A percentile compares a stretch with the other conserved stretches of the same genome.
These are phyloP conservation scores for Cylas formicarius DNA, from an alignment of 1,140 invertebrate genomes.

Conservation along the genomic window DNA sequence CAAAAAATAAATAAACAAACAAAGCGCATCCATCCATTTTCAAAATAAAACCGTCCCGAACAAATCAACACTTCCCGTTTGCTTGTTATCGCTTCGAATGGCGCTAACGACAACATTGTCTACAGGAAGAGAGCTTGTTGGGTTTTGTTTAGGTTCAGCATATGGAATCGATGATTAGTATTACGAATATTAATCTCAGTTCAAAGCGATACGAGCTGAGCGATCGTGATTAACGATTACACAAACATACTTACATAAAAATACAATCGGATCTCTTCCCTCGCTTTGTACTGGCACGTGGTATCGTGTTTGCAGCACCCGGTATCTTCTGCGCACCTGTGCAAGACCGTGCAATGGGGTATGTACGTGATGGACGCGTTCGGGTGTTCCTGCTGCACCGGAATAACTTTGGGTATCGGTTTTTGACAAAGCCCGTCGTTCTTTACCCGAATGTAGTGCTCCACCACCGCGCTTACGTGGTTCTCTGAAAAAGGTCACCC, in stretches of 20 bases:
- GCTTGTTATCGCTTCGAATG: no score
- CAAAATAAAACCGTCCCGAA: no score
- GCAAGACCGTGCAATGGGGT: conserved; percentile 65
- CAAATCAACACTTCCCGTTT: no score
- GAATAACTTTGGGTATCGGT: conserved; percentile 55
- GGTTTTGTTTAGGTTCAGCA: no score
- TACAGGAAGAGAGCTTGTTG: no score
- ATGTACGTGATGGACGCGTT: conserved; percentile 60
- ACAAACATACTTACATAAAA: conserved; percentile 59
- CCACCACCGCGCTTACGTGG: conserved; percentile 41
- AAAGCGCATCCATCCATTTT: no score
- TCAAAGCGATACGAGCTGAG: no score
- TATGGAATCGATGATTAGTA: no score
- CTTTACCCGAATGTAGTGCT: conserved; percentile 51
- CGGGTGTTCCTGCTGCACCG: conserved; percentile 56
- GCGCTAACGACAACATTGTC: no score
- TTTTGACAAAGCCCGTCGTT: conserved; percentile 53
- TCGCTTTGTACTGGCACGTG: conserved; percentile 58
- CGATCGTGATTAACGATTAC: no score
- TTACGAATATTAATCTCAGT: no score
- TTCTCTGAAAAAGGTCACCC: conserved; percentile 22
- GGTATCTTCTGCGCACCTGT: conserved; percentile 68
- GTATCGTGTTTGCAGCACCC: conserved; percentile 61
- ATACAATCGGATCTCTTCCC: conserved; percentile 55
- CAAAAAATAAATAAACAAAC: no score